Evolutionary conservation across 2,113 vertebrate genomes (phyloP).

Genomic region (Corydoras maculifer): DNA sequence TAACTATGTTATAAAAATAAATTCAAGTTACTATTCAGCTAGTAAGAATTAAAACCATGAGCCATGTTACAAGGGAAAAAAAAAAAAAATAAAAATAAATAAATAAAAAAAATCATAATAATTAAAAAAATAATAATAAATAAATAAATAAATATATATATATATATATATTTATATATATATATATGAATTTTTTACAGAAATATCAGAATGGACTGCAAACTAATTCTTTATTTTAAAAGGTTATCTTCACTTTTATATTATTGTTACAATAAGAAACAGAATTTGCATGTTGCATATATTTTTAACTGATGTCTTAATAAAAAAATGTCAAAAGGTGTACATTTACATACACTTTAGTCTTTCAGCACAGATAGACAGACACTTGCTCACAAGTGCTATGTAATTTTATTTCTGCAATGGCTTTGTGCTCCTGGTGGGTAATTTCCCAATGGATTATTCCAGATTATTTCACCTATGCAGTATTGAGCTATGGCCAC

Average conservation of each 20-base stretch:
- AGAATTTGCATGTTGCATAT: neutral
- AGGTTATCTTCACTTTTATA: neutral
- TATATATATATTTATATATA: no score
- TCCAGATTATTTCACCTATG: slow-evolving; percentile 56
- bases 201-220: no score
- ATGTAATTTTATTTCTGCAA: slow-evolving; percentile 71
- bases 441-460: slow-evolving; percentile 71
- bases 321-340: slow-evolving; percentile 55
- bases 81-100: no score
- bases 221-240: neutral
- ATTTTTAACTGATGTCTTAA: slow-evolving; percentile 16
- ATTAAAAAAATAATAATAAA: no score
- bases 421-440: slow-evolving; percentile 67
- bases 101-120: no score
- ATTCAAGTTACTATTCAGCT: no score
- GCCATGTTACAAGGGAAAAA: no score
- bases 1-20: no score
- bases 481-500: slow-evolving; percentile 59
- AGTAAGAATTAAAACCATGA: no score
- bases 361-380: slow-evolving; percentile 39
- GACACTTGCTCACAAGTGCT: slow-evolving; percentile 63
- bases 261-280: neutral
- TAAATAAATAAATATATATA: no score
- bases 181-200: no score
- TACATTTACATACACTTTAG: slow-evolving; percentile 35